Base-by-base conservation (phyloP, 2,888 invertebrate species). In the Cephus rjabovi region DNA sequence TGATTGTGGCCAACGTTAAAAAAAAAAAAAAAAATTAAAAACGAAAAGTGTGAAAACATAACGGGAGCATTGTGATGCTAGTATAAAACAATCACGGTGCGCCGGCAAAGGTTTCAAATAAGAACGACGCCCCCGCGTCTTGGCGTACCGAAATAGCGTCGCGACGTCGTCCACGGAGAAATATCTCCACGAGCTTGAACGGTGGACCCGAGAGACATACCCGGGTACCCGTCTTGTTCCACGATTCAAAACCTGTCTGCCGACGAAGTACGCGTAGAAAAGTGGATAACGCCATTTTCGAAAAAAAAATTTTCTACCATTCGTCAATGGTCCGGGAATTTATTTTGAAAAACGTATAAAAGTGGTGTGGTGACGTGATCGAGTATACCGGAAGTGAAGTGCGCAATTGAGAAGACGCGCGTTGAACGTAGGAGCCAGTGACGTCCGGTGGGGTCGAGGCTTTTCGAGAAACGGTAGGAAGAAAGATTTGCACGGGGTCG, bases 61-160 rank as follows among this genome's bases (percentile, higher is more conserved):
- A 33, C 30, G 70, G 70, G 33, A n/a, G 71, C 23, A 34, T 34
- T 31, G 11, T 31, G 31, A 71, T 71, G 71, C 71, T 34, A 4
- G 23, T 31, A 34, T 31, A 33, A 71, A 71, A 34, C 31, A 33
- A 71, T 71, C 71, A 34, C 34, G 71, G 71, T 23, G 12, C 34
- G 31, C 33, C 71, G 71, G 71, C 71, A 71, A 71, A 82, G 84
- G 85, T 84, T 85, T 85, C 84, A 83, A 88, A 87, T 84, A 82
- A 81, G 84, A 85, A 83, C 83, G 82, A 86, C 89, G 87, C 89
- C 90, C 88, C 87, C 89, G 89, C 87, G 83, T 82, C 82, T 81
- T 81, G 78, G 79, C 80, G 77, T 81, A 87, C 84, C 85, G 85
- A 90, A 90, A 90, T 90, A 90, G 89, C 87, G 85, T 80, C 86